Base-by-base conservation (phyloP, 2,113 vertebrate genomes). In the Cynopterus brachyotis region DNA sequence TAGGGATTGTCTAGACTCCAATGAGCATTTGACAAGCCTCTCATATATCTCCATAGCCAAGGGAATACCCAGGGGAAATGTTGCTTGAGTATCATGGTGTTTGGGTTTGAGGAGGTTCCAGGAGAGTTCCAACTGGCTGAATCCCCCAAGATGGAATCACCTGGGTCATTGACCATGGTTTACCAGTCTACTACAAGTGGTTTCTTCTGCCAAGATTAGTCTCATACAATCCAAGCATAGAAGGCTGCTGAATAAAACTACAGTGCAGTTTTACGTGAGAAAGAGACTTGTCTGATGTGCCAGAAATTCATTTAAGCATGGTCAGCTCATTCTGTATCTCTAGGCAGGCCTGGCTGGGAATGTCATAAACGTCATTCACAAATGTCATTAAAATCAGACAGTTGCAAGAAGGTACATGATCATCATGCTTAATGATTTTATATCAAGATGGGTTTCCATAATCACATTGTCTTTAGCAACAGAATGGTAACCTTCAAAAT, bases 401-500 rank as follows among this genome's bases (percentile, higher is more conserved):
- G 64, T 76, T 70, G 12, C 26, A 79, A 59, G 75, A 40, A 95
- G 35, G 32, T n/a, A 55, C 9, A 30, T 20, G 12, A 78, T 70
- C 66, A 94, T 85, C 64, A 9, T 17, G 20, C 40, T 73, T 40
- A 83, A 70, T 67, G 66, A 67, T 60, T 69, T 60, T 62, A 87
- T 6, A 13, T 88, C 93, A 96, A 69, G 82, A 85, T 9, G 42
- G 50, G 81, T 64, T 66, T 95, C 76, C 60, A 79, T 82, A 87
- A 93, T 72, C 59, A 92, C 47, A 62, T 9, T 62, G 55, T 45
- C 32, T 84, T 81, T 75, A 92, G 91, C 80, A 85, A 88, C 55
- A 59, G 76, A 57, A 92, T 32, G 47, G 57, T 55, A 55, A 78
- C 60, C 59, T 57, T 92, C 81, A 78, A 81, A 96, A 76, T 45